phyloP scores from a whole-genome alignment of 2,888 invertebrate species.

The Lithophane semibrunnea region DNA sequence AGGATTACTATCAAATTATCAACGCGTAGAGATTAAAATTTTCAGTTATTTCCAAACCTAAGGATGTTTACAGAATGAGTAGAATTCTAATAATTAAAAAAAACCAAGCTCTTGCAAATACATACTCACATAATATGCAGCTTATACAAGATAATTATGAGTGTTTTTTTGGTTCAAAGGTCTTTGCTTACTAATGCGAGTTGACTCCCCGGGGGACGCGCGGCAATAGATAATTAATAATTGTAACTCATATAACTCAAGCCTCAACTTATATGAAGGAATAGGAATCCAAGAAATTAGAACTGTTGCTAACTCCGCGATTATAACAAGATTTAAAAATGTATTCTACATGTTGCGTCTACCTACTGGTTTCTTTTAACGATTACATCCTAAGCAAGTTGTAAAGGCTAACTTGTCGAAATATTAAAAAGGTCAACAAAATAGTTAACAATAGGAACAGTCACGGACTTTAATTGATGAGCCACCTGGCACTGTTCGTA shows the following conservation, averaged over 20 bases:
- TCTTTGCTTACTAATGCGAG: not conserved
- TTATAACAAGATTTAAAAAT: not conserved
- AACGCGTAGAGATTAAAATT: not conserved
- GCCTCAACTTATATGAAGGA: no score
- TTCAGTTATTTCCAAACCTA: not conserved
- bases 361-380: not conserved
- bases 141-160: not conserved
- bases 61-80: conserved; percentile 26
- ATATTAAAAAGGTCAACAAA: not conserved
- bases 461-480: no score
- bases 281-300: no score
- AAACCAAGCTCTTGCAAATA: not conserved
- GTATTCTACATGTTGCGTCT: not conserved
- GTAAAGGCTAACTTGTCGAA: not conserved
- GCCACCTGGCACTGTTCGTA: no score
- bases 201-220: no score
- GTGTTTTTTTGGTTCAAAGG: not conserved
- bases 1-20: not conserved
- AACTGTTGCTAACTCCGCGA: not conserved
- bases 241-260: not conserved
- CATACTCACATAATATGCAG: not conserved
- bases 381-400: not conserved
- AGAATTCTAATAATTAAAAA: not conserved
- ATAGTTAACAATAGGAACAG: not conserved
- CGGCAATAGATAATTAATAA: no score